These are phyloP conservation scores for Drosophila sordidula DNA, from an alignment of 2,888 invertebrate species.

Conservation along the genomic window DNA sequence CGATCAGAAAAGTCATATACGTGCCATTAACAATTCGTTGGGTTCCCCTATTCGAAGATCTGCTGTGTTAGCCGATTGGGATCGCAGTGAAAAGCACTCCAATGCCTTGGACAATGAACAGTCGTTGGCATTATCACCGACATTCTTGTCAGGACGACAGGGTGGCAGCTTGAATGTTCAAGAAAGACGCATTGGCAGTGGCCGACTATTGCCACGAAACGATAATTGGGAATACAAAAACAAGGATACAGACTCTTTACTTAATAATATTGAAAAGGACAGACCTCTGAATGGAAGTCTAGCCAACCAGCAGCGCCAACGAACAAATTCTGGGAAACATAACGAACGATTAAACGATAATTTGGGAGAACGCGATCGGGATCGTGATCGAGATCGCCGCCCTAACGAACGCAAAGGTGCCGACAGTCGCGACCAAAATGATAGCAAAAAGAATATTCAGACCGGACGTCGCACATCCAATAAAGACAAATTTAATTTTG, in stretches of 20 bases:
- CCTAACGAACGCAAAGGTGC: slow-evolving; percentile 86
- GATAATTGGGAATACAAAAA: slow-evolving; percentile 86
- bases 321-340: slow-evolving; percentile 44
- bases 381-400: slow-evolving; percentile 86
- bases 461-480: slow-evolving; percentile 46
- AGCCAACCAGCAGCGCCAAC: slow-evolving; percentile 45
- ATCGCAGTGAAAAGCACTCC: slow-evolving; percentile 38
- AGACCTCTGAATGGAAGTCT: slow-evolving; percentile 32
- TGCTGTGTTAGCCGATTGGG: slow-evolving; percentile 32
- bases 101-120: slow-evolving; percentile 39
- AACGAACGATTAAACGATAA: slow-evolving; percentile 36
- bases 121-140: slow-evolving; percentile 54
- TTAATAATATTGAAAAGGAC: slow-evolving; percentile 44
- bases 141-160: slow-evolving; percentile 46
- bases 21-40: slow-evolving; percentile 3
- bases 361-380: slow-evolving; percentile 22
- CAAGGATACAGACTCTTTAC: slow-evolving; percentile 51
- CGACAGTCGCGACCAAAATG: slow-evolving; percentile 54
- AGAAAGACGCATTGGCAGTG: slow-evolving; percentile 92
- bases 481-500: slow-evolving; percentile 53
- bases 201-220: slow-evolving; percentile 89
- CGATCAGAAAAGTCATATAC: slow-evolving; percentile 6
- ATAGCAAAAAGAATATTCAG: slow-evolving; percentile 56
- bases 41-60: slow-evolving; percentile 16
- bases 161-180: slow-evolving; percentile 35